Evolutionary conservation across 2,888 invertebrate species (phyloP).

Genomic region (Margaritifera margaritifera): DNA sequence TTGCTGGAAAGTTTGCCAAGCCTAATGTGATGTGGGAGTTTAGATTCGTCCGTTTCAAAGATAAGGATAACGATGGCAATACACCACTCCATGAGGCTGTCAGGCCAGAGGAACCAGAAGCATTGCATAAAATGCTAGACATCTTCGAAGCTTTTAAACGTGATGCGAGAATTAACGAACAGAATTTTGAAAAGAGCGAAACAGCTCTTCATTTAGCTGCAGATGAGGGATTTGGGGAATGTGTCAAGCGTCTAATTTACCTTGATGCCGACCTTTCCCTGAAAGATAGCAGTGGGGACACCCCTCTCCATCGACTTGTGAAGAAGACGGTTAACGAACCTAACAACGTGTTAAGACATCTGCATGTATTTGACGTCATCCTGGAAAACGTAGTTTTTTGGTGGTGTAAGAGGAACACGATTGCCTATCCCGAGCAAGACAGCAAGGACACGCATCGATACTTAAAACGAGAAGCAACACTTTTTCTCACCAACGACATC

Average conservation of each 20-base stretch:
- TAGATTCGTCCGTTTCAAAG: constrained; percentile 58
- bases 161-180: constrained; percentile 60
- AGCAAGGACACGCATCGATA: constrained; percentile 34
- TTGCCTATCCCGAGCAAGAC: constrained; percentile 51
- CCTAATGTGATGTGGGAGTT: constrained; percentile 64
- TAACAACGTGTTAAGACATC: constrained; percentile 22
- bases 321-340: constrained; percentile 40
- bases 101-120: constrained; percentile 52
- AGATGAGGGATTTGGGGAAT: constrained; percentile 39
- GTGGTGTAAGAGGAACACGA: constrained; percentile 60
- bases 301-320: constrained; percentile 61
- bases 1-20: constrained; percentile 62
- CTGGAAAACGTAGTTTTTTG: constrained; percentile 52
- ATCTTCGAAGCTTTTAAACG: constrained; percentile 61
- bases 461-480: constrained; percentile 44
- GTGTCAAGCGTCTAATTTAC: constrained; percentile 36
- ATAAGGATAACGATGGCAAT: constrained; percentile 55
- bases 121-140: constrained; percentile 57
- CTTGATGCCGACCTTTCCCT: constrained; percentile 48
- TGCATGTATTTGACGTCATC: constrained; percentile 50
- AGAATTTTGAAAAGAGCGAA: constrained; percentile 42
- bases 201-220: constrained; percentile 58
- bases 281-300: constrained; percentile 58
- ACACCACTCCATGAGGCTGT: constrained; percentile 61
- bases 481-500: constrained; percentile 51